Percentiles rank a stretch among this genome's conserved stretches.
Conservation (phyloP, 2,113 vertebrate species). For the Poeciliopsis turrubarensis region DNA sequence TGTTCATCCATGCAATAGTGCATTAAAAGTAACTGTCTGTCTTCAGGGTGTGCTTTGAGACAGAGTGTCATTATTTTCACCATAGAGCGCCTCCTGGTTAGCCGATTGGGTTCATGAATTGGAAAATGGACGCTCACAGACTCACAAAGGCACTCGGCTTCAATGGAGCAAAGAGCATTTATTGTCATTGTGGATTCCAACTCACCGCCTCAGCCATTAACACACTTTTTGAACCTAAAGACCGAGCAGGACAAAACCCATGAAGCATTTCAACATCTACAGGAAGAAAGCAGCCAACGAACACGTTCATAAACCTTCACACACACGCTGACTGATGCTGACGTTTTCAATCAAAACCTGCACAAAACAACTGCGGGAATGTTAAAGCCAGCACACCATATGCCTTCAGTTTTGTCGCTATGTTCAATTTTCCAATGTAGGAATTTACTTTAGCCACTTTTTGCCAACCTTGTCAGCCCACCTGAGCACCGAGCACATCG, state of each 20-base stretch:
- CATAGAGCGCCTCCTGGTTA: constrained; percentile 23
- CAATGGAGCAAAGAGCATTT: constrained; percentile 19
- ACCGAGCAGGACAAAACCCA: not conserved
- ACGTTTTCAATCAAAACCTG: not conserved
- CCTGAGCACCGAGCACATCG: not conserved
- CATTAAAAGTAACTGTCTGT: constrained; percentile 34
- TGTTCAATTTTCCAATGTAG: not conserved
- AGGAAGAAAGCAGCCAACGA: not conserved
- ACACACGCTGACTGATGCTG: not conserved
- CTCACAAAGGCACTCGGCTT: not conserved
- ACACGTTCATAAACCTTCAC: not conserved
- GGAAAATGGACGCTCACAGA: not conserved
- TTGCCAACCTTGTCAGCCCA: constrained; percentile 10
- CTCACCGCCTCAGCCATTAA: not conserved
- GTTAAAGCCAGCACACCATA: constrained; percentile 11
- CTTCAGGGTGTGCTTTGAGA: constrained; percentile 20
- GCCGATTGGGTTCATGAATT: constrained; percentile 44
- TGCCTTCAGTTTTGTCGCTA: not conserved
- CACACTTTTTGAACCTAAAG: not conserved
- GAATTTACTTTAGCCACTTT: constrained; percentile 22
- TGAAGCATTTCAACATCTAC: not conserved
- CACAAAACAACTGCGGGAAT: not conserved
- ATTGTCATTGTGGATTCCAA: not conserved
- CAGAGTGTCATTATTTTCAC: constrained; percentile 35
- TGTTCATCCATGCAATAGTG: constrained; percentile 29